Evolutionary conservation across 1,140 invertebrate species (phyloP).

Genomic region (Calosoma granatense): DNA sequence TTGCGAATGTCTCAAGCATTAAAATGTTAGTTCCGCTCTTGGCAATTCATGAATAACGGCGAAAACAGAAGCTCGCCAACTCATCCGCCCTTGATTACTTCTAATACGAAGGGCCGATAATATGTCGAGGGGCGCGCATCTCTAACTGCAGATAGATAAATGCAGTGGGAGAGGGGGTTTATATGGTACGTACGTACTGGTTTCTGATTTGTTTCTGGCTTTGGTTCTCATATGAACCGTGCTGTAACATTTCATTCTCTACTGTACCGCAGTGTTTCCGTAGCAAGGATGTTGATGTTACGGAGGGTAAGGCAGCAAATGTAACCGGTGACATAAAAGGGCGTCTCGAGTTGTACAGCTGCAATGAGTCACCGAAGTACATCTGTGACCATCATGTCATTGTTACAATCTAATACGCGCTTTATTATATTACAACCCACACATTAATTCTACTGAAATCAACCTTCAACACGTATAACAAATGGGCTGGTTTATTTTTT

Average conservation of each 20-base stretch:
- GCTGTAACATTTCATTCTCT: neutral
- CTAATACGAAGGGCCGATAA: neutral
- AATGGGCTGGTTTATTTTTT: no score
- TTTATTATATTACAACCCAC: neutral
- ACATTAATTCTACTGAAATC: no score
- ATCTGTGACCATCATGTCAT: slow-evolving; percentile 4
- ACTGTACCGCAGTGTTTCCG: neutral
- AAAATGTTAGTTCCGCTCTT: no score
- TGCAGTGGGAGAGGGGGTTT: no score
- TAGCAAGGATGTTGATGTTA: no score
- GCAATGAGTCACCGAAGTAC: neutral
- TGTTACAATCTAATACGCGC: neutral
- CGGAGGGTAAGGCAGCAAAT: no score
- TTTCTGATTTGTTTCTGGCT: neutral
- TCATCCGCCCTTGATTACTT: neutral
- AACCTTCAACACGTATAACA: no score
- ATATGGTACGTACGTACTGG: no score
- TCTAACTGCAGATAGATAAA: no score
- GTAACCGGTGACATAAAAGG: neutral
- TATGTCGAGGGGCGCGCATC: no score
- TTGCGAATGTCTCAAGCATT: no score
- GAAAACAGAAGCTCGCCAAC: neutral
- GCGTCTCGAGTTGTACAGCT: neutral
- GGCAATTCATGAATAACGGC: neutral
- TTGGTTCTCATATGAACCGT: no score